Base-by-base conservation (phyloP, 2,888 invertebrate species). In the Cheilosia scutellata region DNA sequence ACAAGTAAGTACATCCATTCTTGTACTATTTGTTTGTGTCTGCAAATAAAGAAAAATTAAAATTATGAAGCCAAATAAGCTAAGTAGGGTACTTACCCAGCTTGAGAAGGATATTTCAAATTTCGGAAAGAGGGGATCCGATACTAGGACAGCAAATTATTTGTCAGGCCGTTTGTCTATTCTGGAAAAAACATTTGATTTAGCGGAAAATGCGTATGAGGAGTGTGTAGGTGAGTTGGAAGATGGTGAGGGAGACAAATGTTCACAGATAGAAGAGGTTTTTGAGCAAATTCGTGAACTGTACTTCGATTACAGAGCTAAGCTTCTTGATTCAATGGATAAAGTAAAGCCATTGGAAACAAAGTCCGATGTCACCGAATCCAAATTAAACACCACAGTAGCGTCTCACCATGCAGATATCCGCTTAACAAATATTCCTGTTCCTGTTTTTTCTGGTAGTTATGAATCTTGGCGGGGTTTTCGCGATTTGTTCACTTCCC, bases 131-230 rank as follows among this genome's bases (percentile, higher is more conserved):
- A 33, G 20, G 40, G 40, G 27, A 7, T 4, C 16, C 4, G 2
- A 3, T 9, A 47, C 27, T 13, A 13, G 51, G 4, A 53, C 37
- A 9, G 27, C 27, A 11, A 65, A 40, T 40, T 53, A 66, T 66
- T 51, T 40, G 5, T 4, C 29, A 5, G 53, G 53, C 7, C 42
- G 20, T n/a, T 27, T 66, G n/a, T 7, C 51, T 4, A 63, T 63
- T 2, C 7, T 63, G 20, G 63, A 63, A 33, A 63, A 63, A 33
- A 63, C 49, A 3, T 20, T 49, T 5, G 49, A 20, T 31, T 29
- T 49, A 13, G 49, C 63, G 1, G 49, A 33, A 49, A 29, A 2
- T n/a, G 20, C 11, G 27, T 44, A 44, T 37, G 60, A 42, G 13
- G 60, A 9, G n/a, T 42, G 60, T 60, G 4, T 40, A 51, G 42